Evolutionary conservation across 2,797 vertebrate species (phyloP).

Genomic region (Rhyacichthys aspro): DNA sequence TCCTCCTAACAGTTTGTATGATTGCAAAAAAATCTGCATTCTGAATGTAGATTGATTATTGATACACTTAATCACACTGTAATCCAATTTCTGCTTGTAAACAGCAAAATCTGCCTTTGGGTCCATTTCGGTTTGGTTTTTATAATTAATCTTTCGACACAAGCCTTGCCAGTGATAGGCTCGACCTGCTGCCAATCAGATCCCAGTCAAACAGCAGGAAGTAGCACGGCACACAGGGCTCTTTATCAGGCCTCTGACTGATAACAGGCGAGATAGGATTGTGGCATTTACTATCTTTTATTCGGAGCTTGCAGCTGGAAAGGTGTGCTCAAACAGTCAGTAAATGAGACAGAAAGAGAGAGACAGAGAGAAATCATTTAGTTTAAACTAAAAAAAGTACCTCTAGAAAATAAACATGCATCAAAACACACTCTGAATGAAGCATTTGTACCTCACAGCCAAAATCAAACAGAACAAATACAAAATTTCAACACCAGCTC

Average conservation of each 20-base stretch:
- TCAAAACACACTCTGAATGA: too few relatives aligned
- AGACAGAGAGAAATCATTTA: too few relatives aligned
- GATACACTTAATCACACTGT: background rate
- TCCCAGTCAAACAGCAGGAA: conserved; percentile 1
- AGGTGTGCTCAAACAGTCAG: too few relatives aligned
- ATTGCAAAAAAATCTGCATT: background rate
- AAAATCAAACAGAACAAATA: too few relatives aligned
- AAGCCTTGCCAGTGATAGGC: background rate
- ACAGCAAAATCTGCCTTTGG: conserved; percentile 5
- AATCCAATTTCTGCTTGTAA: conserved; percentile 2
- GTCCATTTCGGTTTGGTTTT: conserved; percentile 9
- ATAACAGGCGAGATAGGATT: background rate
- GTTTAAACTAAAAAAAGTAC: too few relatives aligned
- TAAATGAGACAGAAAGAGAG: too few relatives aligned
- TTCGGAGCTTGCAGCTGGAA: too few relatives aligned
- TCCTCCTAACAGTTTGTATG: background rate
- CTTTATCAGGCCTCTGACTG: background rate
- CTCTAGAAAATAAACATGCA: too few relatives aligned
- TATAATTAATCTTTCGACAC: background rate
- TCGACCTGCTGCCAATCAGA: conserved; percentile 14
- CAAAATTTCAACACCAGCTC: too few relatives aligned
- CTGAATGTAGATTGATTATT: too few relatives aligned
- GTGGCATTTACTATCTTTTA: too few relatives aligned
- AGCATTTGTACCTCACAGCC: too few relatives aligned
- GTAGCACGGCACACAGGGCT: background rate